Base-by-base conservation (phyloP, 2,888 invertebrate genomes). In the Brachyptera risi region DNA sequence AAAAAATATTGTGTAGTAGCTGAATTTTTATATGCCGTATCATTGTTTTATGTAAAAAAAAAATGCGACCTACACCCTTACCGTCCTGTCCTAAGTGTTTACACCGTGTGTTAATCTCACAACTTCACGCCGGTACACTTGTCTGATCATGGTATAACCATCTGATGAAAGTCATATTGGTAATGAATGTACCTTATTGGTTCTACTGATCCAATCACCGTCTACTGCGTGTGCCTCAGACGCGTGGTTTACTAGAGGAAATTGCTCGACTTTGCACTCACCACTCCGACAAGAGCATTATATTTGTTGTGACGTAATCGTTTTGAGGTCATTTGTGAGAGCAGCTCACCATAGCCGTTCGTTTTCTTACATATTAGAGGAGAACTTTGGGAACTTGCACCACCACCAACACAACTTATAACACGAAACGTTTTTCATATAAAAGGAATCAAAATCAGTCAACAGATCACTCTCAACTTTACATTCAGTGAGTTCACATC, bases 301-400 rank as follows among this genome's bases (percentile, higher is more conserved):
- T n/a, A n/a, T n/a, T 17, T n/a, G 47, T 35, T 4, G 9, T 54
- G 54, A 37, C 54, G 54, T 23, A 54, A 54, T 19, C 21, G 35
- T 54, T 54, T 54, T 54, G 54, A 54, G 54, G 54, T 54, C 54
- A 54, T 19, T 37, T 17, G 54, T 54, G 54, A 54, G 54, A 54
- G 54, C 21, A 13, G 37, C 19, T 47, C 21, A 17, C 23, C 21
- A 19, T 42, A 7, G 42, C 42, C 21, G 42, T n/a, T n/a, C n/a
- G n/a, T n/a, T n/a, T n/a, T 7, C 31, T 31, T 11, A 7, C 31
- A 31, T 31, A 31, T 31, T 3, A 19, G 21, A 19, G n/a, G n/a
- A n/a, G 35, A 54, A 31, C 37, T 54, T 54, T 31, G 54, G 54
- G 35, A 54, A 31, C 19, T 21, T 54, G 21, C 35, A n/a, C 19